Evolutionary conservation across 2,888 invertebrate species (phyloP), one percentile per base, ranked within the genome.

Genomic region (Lasioglossum marginatum): DNA sequence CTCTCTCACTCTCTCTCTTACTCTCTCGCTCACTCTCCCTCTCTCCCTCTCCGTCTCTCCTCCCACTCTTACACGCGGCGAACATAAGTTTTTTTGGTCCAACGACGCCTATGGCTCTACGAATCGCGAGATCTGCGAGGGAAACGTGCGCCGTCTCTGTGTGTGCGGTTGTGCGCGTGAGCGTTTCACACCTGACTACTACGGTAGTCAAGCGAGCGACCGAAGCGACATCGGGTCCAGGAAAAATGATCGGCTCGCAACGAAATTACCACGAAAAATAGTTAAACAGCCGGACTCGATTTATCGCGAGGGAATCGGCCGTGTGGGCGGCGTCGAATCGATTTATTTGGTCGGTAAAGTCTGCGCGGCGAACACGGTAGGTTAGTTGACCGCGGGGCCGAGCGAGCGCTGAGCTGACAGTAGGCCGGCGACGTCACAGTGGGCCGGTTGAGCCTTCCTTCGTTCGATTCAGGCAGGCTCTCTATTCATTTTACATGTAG

Each of bases 401-500:
- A 95, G 95, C 94, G 95, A 95, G 94, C 93, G 94, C 93, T 93
- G 95, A 94, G 95, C 95, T 95, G 95, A 95, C 96, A 96, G 96
- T 96, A 95, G 96, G 95, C 95, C 96, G 96, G 95, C 96, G 95
- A 96, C 96, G 95, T 95, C 95, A 95, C 95, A 95, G 95, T 95
- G 95, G 95, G 95, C 95, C 95, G 95, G 95, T 95, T 95, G 95
- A 94, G 95, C 95, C 94, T 95, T 94, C 94, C 93, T 94, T 93
- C 93, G 92, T 94, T 94, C 94, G 93, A 94, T 94, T 94, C 93
- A 93, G 94, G 94, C 95, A 94, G 95, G 95, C 95, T 95, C 91
- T 92, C 93, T 93, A 94, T 94, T 94, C 94, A 93, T 94, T 95
- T 95, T 94, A 94, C 95, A 95, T 95, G 95, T 95, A 95, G 95